phyloP scores from a whole-genome alignment of 2,113 vertebrate genomes.

The Tachuris rubrigastra region DNA sequence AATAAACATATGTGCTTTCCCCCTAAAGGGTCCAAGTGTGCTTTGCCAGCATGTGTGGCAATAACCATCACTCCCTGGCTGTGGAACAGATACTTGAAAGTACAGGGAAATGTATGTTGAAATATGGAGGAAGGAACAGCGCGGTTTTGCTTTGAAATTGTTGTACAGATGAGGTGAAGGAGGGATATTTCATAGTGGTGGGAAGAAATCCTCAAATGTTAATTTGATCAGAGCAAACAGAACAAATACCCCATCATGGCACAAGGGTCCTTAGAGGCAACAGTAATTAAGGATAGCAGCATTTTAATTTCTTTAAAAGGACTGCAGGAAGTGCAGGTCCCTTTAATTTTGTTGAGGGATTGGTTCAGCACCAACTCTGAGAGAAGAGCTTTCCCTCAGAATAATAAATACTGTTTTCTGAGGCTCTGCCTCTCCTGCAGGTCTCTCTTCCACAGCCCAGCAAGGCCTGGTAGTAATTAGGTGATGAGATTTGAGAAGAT shows the following conservation, averaged over 20 bases:
- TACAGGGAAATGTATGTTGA: neutral
- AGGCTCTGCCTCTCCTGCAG: neutral
- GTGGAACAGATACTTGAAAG: neutral
- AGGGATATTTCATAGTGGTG: neutral
- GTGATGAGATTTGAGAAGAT: conserved; percentile 60
- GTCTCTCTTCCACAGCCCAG: neutral
- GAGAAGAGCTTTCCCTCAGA: neutral
- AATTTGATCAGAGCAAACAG: neutral
- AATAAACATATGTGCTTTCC: neutral
- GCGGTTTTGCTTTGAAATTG: neutral
- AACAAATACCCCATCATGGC: neutral
- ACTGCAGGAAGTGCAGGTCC: neutral
- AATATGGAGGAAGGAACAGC: neutral
- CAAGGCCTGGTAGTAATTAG: conserved; percentile 38
- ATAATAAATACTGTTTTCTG: conserved; percentile 7
- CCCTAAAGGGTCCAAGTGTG: neutral
- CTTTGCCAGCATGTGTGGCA: neutral
- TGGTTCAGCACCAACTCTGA: neutral
- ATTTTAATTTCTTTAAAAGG: neutral
- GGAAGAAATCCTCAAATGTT: neutral
- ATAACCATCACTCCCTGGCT: neutral
- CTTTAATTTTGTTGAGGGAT: neutral
- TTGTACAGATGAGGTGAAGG: neutral
- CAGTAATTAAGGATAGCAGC: neutral
- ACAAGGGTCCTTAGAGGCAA: neutral